Evolutionary conservation across 2,888 invertebrate species (phyloP), one percentile per base, ranked within the genome.

Genomic region (Dryobota labecula): DNA sequence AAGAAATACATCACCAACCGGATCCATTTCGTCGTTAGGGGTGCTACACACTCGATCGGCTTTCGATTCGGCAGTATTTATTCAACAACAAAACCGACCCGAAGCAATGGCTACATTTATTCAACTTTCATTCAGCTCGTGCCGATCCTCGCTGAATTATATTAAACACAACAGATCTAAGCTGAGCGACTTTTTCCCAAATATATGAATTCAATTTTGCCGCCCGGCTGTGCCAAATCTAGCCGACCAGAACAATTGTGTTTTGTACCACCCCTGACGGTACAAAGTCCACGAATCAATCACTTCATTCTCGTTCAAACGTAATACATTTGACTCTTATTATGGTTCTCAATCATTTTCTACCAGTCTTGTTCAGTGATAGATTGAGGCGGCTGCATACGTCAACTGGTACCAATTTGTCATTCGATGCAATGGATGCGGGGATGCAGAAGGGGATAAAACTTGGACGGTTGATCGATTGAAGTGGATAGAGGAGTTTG

Each of bases 271-370:
- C 1, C n/a, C n/a, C 30, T 47, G 6, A n/a, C 3, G n/a, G n/a
- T 15, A 27, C 49, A 11, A 75, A 61, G 62, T 43, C 49, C 38
- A 13, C 24, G 24, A 71, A 81, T 78, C 63, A 67, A 77, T 79
- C 78, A 72, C 43, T 38, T 20, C 4, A 36, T 30, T 45, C 27
- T 27, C n/a, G 9, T 43, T 27, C 73, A 56, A 76, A 61, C 51
- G 30, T 64, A 67, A 63, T 60, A 78, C 43, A 73, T 69, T 64
- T 73, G 78, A 73, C 73, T 73, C 68, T 66, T 73, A 80, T 73
- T 82, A 66, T 15, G 27, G 57, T 60, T 60, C 78, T 80, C 82
- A 69, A 80, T 80, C 78, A 82, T 78, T 82, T 76, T 49, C 77
- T 5, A 43, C 18, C 38, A 53, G 51, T 67, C 41, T 67, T 18